Percentiles rank a stretch among this genome's conserved stretches.
Conservation (phyloP, 2,113 vertebrate genomes). For the Nyctereutes procyonoides region DNA sequence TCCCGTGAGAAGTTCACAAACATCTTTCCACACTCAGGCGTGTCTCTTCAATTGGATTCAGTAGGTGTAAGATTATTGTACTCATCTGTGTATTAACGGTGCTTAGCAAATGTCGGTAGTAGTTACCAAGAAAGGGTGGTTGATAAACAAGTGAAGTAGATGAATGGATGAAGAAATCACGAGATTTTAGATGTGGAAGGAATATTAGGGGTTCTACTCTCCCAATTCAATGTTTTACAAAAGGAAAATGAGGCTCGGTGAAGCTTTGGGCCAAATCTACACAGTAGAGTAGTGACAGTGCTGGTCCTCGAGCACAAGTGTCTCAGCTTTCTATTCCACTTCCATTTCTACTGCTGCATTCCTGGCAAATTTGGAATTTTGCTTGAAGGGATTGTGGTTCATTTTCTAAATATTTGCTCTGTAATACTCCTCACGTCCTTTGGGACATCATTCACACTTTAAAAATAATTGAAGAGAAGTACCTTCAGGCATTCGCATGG, state of each 20-base stretch:
- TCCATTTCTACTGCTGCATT: constrained; percentile 1
- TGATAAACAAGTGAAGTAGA: neutral
- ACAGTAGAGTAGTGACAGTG: neutral
- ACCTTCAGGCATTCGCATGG: neutral
- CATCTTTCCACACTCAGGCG: neutral
- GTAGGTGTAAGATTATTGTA: neutral
- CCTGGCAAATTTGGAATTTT: constrained; percentile 39
- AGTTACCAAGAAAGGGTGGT: neutral
- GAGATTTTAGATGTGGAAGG: neutral
- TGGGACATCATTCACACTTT: constrained; percentile 44
- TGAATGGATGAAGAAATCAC: neutral
- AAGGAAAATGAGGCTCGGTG: neutral
- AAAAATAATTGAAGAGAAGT: constrained; percentile 52
- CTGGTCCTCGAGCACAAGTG: no score
- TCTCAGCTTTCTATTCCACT: neutral
- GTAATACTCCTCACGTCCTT: constrained; percentile 31
- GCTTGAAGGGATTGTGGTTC: constrained; percentile 45
- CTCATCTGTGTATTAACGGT: neutral
- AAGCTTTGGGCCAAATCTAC: neutral
- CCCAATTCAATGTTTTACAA: neutral
- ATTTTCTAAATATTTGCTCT: constrained; percentile 59
- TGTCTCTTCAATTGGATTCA: neutral
- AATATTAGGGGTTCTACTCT: neutral
- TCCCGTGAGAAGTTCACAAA: neutral
- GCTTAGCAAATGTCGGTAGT: neutral